Base-by-base conservation (phyloP, 2,888 invertebrate genomes). In the Cetonia aurata region DNA sequence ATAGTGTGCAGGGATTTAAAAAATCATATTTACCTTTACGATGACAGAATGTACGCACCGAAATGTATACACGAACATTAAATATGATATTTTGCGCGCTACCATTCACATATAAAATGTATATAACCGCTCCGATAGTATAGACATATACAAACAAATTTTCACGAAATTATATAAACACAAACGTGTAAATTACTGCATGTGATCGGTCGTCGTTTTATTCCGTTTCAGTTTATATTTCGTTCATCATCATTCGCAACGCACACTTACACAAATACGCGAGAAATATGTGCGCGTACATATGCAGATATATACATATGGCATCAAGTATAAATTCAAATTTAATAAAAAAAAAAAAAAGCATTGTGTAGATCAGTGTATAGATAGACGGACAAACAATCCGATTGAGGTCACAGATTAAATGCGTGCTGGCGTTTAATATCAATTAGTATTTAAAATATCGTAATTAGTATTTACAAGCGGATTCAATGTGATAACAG, bases 121-220 rank as follows among this genome's bases (percentile, higher is more conserved):
- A 56, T 13, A 15, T 13, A 37, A 15, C 37, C 41, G 41, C 56
- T 41, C 13, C 37, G 56, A 37, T 37, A 25, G 25, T 25, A 17
- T 56, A 33, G 56, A 56, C 41, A 56, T 56, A 56, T 37, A 37
- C 56, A 56, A 56, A 56, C 56, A 56, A 56, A 41, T 56, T 56
- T 56, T 56, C 33, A 56, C 41, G 41, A 56, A 56, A 56, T 56
- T 56, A 56, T 25, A 25, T 56, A 56, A 56, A 56, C 41, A 56
- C 56, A 56, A 56, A 56, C 56, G 37, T 37, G 56, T 56, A 56
- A 56, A 56, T 56, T 56, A 44, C 13, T 44, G 44, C 44, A 44
- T 44, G 41, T 56, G 56, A 56, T 56, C 41, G 31, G 53, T 53
- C 41, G 56, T 41, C 56, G 56, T 56, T 56, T 25, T 56, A 56